Evolutionary conservation across 2,888 invertebrate genomes (phyloP).

Genomic region (Pristionchus fissidentatus): DNA sequence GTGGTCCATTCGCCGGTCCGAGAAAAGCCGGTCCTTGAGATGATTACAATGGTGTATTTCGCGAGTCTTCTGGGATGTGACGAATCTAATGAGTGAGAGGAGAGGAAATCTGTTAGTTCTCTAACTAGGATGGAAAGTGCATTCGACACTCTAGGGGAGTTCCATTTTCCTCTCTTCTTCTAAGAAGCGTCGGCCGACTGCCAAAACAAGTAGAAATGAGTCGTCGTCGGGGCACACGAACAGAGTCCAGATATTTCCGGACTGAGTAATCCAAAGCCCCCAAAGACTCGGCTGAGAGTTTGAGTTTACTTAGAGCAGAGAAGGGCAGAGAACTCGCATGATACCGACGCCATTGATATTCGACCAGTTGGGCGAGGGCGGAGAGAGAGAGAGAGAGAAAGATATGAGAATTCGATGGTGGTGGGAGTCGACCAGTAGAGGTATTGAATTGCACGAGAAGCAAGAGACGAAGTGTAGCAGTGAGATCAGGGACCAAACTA

Average conservation of each 20-base stretch:
- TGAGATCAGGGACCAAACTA: too few relatives aligned
- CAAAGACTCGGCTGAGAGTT: too few relatives aligned
- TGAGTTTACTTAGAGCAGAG: not conserved
- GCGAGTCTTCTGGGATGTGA: not conserved
- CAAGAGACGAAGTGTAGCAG: too few relatives aligned
- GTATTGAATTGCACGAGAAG: too few relatives aligned
- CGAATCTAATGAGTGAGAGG: not conserved
- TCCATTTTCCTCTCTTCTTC: constrained; percentile 20
- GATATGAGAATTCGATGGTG: too few relatives aligned
- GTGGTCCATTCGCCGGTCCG: not conserved
- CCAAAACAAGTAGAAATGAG: constrained; percentile 26
- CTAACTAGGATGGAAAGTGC: not conserved
- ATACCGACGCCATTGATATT: not conserved
- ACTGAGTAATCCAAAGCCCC: constrained; percentile 17
- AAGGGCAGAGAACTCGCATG: not conserved
- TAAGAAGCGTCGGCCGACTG: not conserved
- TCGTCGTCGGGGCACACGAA: constrained; percentile 15
- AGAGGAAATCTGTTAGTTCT: not conserved
- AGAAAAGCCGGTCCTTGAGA: not conserved
- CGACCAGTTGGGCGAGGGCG: not conserved
- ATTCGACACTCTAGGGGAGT: constrained; percentile 19
- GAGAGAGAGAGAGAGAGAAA: not conserved
- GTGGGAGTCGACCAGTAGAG: too few relatives aligned
- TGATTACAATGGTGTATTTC: not conserved
- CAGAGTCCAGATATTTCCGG: too few relatives aligned